Evolutionary conservation across 2,797 vertebrate genomes (phyloP).

Genomic region (Mormyrus hasselquistii): DNA sequence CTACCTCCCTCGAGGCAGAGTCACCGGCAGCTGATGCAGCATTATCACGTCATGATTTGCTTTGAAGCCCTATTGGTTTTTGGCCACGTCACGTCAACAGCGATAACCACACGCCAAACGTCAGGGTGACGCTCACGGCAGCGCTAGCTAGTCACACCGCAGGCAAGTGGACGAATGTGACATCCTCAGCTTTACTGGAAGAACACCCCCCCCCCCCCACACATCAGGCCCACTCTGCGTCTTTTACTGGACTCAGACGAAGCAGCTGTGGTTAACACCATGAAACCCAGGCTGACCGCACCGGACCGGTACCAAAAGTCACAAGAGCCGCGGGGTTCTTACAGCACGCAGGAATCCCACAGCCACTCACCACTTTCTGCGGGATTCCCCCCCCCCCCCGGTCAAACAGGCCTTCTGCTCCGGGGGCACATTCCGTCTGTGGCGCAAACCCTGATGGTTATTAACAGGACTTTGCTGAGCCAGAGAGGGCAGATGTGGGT

Average conservation of each 20-base stretch:
- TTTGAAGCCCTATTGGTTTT: background rate
- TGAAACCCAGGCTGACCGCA: background rate
- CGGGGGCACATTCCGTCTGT: background rate
- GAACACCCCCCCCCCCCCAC: background rate
- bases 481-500: constrained; percentile 3
- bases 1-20: background rate
- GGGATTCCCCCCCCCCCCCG: background rate
- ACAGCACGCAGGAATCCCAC: constrained; percentile 14
- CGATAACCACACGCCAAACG: background rate
- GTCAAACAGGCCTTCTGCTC: background rate
- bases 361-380: constrained; percentile 11
- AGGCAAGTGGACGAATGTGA: background rate
- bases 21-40: background rate
- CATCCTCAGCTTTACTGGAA: background rate
- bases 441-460: background rate
- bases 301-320: background rate
- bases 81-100: background rate
- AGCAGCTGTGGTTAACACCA: constrained; percentile 9
- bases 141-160: background rate
- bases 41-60: background rate
- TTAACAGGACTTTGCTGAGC: background rate
- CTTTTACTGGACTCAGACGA: background rate
- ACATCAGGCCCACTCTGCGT: background rate
- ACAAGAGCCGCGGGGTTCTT: background rate
- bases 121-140: background rate